Conservation (phyloP, 1,140 invertebrate species). For the Zaprionus vittiger region DNA sequence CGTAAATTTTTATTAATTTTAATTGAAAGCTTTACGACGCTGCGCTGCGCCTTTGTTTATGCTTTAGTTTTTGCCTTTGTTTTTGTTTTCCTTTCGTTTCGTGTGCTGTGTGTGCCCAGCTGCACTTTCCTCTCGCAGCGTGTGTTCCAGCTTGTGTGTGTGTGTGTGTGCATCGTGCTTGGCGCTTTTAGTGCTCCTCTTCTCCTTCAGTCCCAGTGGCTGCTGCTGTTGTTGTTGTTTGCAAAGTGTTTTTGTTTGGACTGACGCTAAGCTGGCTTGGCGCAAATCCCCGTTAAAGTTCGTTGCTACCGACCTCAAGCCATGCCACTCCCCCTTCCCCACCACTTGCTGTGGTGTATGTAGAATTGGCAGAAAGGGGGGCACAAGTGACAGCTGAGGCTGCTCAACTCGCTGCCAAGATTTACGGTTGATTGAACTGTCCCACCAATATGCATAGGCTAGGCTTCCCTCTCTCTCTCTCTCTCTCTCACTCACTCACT, state of each 20-base stretch:
- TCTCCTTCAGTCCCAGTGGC: background rate
- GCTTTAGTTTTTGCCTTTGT: slow-evolving; percentile 37
- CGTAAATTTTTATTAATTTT: slow-evolving; percentile 82
- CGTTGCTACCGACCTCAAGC: slow-evolving; percentile 44
- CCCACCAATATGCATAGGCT: slow-evolving; percentile 3
- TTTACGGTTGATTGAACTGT: slow-evolving; percentile 52
- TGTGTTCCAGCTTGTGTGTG: slow-evolving; percentile 34
- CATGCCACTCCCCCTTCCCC: background rate
- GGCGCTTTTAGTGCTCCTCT: slow-evolving; percentile 15
- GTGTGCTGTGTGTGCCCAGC: slow-evolving; percentile 59
- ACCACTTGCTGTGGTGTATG: background rate
- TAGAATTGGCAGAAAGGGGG: background rate
- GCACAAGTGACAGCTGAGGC: slow-evolving; percentile 41
- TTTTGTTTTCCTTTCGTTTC: slow-evolving; percentile 25
- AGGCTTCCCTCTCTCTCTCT: background rate
- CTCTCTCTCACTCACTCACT: background rate
- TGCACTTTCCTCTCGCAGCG: slow-evolving; percentile 39
- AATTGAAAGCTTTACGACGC: slow-evolving; percentile 80
- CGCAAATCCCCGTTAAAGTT: slow-evolving; percentile 58
- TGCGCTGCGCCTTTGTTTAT: slow-evolving; percentile 66
- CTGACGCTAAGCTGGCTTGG: slow-evolving; percentile 66
- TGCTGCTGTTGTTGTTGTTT: slow-evolving; percentile 37
- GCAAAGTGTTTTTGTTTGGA: slow-evolving; percentile 58
- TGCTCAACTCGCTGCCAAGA: slow-evolving; percentile 43
- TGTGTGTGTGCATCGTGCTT: slow-evolving; percentile 57